phyloP scores from a whole-genome alignment of 2,113 vertebrate genomes.

The Oncorhynchus tshawytscha region DNA sequence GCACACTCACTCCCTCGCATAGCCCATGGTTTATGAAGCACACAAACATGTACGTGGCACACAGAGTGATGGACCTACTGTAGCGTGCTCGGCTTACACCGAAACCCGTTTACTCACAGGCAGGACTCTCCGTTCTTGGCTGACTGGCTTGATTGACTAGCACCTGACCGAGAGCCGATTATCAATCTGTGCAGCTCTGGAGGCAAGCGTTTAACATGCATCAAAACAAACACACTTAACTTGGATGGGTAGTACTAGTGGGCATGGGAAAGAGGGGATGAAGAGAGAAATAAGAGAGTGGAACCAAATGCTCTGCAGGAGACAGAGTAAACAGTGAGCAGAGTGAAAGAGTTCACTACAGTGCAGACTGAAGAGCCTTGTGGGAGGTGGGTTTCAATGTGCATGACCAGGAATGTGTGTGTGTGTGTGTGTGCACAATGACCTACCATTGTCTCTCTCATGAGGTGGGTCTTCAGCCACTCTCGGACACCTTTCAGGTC shows the following conservation, averaged over 20 bases:
- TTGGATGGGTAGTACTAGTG: not conserved
- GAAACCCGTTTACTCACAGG: slow-evolving; percentile 35
- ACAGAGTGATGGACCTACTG: slow-evolving; percentile 34
- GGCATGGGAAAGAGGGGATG: not conserved
- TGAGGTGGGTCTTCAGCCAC: slow-evolving; percentile 88
- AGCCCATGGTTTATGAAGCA: slow-evolving; percentile 50
- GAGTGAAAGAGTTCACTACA: not conserved
- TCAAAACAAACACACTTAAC: not conserved
- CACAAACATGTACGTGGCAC: slow-evolving; percentile 6
- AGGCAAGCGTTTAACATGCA: not conserved
- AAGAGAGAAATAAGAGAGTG: not conserved
- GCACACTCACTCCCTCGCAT: not conserved
- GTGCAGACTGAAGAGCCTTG: too few relatives aligned
- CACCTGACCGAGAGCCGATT: not conserved
- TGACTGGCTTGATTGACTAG: slow-evolving; percentile 38
- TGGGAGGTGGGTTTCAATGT: too few relatives aligned
- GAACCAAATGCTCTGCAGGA: not conserved
- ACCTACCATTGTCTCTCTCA: slow-evolving; percentile 85
- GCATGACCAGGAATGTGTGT: not conserved
- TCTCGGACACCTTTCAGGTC: slow-evolving; percentile 83
- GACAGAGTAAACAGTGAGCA: not conserved
- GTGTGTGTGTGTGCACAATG: not conserved
- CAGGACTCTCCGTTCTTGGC: not conserved
- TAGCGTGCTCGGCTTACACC: slow-evolving; percentile 2
- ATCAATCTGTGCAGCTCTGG: slow-evolving; percentile 1